A percentile compares a stretch with the other conserved stretches of the same genome.
Conservation (phyloP, 1,140 invertebrate genomes). For the Galleria mellonella region DNA sequence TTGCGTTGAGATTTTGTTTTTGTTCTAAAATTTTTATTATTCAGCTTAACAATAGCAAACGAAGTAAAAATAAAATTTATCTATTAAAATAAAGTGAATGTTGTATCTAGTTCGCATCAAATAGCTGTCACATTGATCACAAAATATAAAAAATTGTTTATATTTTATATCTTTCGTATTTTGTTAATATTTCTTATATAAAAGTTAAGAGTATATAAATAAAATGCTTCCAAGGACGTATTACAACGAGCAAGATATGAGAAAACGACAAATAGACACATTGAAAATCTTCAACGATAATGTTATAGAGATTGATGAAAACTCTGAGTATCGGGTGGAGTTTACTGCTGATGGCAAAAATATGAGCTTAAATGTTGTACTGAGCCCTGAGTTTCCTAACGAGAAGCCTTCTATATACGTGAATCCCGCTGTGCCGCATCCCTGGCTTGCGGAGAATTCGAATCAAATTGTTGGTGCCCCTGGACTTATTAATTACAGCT, state of each 20-base stretch:
- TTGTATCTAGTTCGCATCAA: too few species aligned
- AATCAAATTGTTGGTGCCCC: slow-evolving; percentile 81
- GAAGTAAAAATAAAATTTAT: too few species aligned
- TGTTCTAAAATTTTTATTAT: too few species aligned
- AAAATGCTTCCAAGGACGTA: slow-evolving; percentile 50
- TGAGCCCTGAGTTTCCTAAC: slow-evolving; percentile 82
- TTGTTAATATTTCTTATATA: too few species aligned
- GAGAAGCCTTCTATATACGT: slow-evolving; percentile 82
- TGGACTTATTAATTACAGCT: slow-evolving; percentile 82
- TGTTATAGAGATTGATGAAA: slow-evolving; percentile 81
- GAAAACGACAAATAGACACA: slow-evolving; percentile 80
- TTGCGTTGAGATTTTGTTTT: too few species aligned
- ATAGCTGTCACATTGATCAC: too few species aligned
- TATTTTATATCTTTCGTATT: too few species aligned
- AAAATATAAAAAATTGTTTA: too few species aligned
- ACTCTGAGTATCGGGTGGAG: slow-evolving; percentile 81
- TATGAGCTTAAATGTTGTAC: slow-evolving; percentile 78
- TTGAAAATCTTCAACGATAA: slow-evolving; percentile 83
- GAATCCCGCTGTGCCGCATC: slow-evolving; percentile 79
- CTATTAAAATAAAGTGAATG: too few species aligned
- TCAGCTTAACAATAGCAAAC: too few species aligned
- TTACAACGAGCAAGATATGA: slow-evolving; percentile 64
- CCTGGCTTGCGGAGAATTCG: slow-evolving; percentile 79
- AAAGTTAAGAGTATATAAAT: too few species aligned
- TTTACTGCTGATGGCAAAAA: slow-evolving; percentile 78